Evolutionary conservation across 1,140 invertebrate genomes (phyloP).

Genomic region (Trinorchestia longiramus): DNA sequence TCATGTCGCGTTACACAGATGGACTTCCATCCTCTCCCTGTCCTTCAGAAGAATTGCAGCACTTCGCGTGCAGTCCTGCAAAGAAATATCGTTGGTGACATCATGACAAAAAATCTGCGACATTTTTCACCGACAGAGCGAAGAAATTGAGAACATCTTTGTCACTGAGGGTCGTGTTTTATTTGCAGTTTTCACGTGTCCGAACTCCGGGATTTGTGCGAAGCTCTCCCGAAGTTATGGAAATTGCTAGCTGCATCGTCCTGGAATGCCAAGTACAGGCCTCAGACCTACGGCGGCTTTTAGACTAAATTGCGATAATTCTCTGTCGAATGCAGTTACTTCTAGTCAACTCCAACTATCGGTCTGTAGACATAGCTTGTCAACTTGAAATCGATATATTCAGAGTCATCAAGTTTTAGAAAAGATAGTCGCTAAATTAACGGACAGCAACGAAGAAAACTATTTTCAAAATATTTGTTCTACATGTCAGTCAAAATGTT

Average conservation of each 20-base stretch:
- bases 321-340: not conserved
- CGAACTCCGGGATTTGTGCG: not conserved
- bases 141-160: not conserved
- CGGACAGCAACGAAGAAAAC: too few relatives aligned
- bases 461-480: too few relatives aligned
- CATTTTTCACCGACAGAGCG: not conserved
- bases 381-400: not conserved
- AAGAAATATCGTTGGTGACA: not conserved
- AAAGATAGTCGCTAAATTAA: not conserved
- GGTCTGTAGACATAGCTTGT: not conserved
- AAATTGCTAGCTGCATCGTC: not conserved
- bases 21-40: not conserved
- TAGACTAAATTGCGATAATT: not conserved
- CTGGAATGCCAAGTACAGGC: not conserved
- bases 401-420: not conserved
- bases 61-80: not conserved
- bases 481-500: too few relatives aligned
- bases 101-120: not conserved
- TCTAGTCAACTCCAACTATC: not conserved
- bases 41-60: not conserved
- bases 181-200: conserved; percentile 7
- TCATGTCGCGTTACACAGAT: not conserved
- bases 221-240: not conserved
- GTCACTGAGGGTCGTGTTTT: conserved; percentile 6
- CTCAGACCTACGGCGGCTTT: not conserved